phyloP scores from a whole-genome alignment of 2,113 vertebrate species.

The Cichladusa arquata region DNA sequence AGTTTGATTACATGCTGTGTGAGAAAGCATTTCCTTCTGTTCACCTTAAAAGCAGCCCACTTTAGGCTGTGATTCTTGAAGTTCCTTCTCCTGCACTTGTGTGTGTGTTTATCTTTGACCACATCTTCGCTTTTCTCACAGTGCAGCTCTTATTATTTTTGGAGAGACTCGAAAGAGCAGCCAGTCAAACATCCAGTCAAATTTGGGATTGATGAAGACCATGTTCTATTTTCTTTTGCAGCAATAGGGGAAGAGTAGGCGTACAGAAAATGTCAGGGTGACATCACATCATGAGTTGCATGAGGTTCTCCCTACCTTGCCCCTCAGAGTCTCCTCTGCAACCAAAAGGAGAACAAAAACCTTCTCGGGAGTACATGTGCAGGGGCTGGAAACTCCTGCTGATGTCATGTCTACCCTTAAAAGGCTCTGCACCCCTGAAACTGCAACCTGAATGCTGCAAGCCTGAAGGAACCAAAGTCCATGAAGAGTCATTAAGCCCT shows the following conservation, averaged over 20 bases:
- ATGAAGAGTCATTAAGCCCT: slow-evolving; percentile 45
- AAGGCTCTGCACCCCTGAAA: slow-evolving; percentile 51
- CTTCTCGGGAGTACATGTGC: slow-evolving; percentile 4
- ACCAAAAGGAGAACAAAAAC: slow-evolving; percentile 76
- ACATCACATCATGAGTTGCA: slow-evolving; percentile 41
- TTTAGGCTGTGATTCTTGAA: not conserved
- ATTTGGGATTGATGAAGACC: not conserved
- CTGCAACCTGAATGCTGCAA: slow-evolving; percentile 50
- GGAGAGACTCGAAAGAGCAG: not conserved
- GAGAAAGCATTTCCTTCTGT: slow-evolving; percentile 6
- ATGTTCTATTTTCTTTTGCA: slow-evolving; percentile 32
- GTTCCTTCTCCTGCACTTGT: not conserved
- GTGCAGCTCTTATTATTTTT: not conserved
- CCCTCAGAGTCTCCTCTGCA: slow-evolving; percentile 14
- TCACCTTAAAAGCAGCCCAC: not conserved
- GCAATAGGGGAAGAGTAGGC: slow-evolving; percentile 38
- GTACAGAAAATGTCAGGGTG: slow-evolving; percentile 60
- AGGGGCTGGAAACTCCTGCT: slow-evolving; percentile 66
- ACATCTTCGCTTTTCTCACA: not conserved
- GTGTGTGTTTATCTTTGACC: not conserved
- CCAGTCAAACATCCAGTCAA: not conserved
- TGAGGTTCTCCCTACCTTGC: slow-evolving; percentile 17
- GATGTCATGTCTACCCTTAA: slow-evolving; percentile 55
- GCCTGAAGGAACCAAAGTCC: slow-evolving; percentile 48
- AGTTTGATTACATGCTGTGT: not conserved